Evolutionary conservation across 2,797 vertebrate species (phyloP).

Genomic region (Diplodus sargus): DNA sequence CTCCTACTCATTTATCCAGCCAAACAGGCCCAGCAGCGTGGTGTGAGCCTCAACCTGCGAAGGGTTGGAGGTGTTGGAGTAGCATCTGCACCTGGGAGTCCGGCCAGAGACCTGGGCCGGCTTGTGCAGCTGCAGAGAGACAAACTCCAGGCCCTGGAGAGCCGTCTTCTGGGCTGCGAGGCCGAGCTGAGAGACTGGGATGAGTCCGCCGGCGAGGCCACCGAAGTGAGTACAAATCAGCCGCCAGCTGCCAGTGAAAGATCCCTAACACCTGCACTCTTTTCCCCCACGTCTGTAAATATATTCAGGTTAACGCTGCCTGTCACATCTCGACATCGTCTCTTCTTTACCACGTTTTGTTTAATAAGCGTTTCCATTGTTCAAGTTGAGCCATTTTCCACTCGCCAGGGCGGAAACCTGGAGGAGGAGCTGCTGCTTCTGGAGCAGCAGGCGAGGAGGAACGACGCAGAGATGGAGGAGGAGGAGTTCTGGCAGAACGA

Average conservation of each 20-base stretch:
- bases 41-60: slow-evolving; percentile 82
- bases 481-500: slow-evolving; percentile 98
- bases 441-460: slow-evolving; percentile 93
- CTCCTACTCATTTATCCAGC: slow-evolving; percentile 57
- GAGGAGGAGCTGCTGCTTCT: slow-evolving; percentile 92
- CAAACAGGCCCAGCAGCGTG: slow-evolving; percentile 85
- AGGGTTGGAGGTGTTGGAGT: slow-evolving; percentile 65
- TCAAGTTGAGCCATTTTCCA: not conserved
- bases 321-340: not conserved
- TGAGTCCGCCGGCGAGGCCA: slow-evolving; percentile 65
- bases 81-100: slow-evolving; percentile 73
- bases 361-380: not conserved
- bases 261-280: slow-evolving; percentile 6
- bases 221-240: slow-evolving; percentile 66
- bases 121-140: slow-evolving; percentile 93
- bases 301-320: not conserved
- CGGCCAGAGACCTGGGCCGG: slow-evolving; percentile 88
- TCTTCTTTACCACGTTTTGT: not conserved
- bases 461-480: slow-evolving; percentile 93
- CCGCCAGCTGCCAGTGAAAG: slow-evolving; percentile 24
- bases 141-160: slow-evolving; percentile 91
- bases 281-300: slow-evolving; percentile 1
- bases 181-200: slow-evolving; percentile 91
- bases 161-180: slow-evolving; percentile 90
- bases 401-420: slow-evolving; percentile 70